Conservation (phyloP, 2,797 vertebrate species). For the Falco rusticolus region DNA sequence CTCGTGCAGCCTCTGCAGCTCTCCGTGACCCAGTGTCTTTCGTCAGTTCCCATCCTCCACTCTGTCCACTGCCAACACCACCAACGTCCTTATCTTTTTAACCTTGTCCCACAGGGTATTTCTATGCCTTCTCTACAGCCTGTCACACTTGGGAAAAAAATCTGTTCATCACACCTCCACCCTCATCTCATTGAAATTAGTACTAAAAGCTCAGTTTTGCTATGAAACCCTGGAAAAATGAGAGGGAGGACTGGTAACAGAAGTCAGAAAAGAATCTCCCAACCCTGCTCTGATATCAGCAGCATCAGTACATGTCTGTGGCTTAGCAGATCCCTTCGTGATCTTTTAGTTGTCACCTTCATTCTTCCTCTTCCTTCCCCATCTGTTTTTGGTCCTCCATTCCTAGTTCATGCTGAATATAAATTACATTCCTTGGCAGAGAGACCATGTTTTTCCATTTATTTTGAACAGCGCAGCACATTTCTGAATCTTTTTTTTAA, state of each 20-base stretch:
- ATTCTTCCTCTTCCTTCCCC: constrained; percentile 32
- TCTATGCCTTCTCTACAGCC: constrained; percentile 13
- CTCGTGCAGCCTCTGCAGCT: neutral
- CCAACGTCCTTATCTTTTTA: constrained; percentile 5
- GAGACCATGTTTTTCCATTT: neutral
- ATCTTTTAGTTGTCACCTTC: constrained; percentile 31
- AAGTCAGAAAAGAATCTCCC: constrained; percentile 34
- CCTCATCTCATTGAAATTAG: constrained; percentile 40
- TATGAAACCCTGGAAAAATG: constrained; percentile 5
- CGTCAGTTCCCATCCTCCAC: neutral
- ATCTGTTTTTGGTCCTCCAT: constrained; percentile 43
- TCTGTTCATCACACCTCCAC: constrained; percentile 51
- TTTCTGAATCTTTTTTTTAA: neutral
- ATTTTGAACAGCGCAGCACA: neutral
- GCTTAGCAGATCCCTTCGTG: constrained; percentile 14
- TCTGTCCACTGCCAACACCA: constrained; percentile 23
- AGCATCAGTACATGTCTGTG: neutral
- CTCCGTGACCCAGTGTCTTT: neutral
- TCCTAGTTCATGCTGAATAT: constrained; percentile 14
- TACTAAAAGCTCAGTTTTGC: neutral
- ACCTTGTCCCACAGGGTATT: constrained; percentile 29
- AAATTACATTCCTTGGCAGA: neutral
- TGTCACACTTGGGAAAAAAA: neutral
- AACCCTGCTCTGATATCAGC: constrained; percentile 3
- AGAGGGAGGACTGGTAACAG: constrained; percentile 17